Evolutionary conservation across 2,113 vertebrate genomes (phyloP).

Genomic region (Eclectus roratus): DNA sequence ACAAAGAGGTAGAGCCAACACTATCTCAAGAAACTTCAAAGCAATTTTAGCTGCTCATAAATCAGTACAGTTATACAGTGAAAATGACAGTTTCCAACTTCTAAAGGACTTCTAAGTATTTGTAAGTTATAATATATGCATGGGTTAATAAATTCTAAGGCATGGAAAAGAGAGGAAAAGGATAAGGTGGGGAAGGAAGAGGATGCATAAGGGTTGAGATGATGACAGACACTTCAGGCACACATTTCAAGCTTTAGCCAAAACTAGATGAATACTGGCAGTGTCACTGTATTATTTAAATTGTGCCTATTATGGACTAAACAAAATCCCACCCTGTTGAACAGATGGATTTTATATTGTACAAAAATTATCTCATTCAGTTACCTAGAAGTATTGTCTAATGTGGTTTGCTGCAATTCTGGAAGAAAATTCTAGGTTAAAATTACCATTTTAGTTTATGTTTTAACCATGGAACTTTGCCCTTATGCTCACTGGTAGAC

Average conservation of each 20-base stretch:
- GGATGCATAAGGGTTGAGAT: neutral
- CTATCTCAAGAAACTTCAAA: neutral
- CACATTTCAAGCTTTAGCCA: neutral
- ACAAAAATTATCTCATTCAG: neutral
- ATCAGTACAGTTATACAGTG: neutral
- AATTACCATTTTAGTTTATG: neutral
- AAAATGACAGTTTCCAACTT: neutral
- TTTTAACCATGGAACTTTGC: neutral
- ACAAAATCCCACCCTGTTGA: neutral
- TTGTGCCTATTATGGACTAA: neutral
- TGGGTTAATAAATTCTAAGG: neutral
- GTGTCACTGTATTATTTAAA: neutral
- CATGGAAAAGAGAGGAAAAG: neutral
- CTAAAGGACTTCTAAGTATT: neutral
- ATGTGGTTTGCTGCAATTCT: neutral
- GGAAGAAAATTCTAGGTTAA: neutral
- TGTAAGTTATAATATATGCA: neutral
- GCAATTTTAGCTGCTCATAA: neutral
- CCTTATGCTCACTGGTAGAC: neutral
- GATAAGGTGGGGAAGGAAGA: neutral
- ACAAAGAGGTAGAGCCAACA: neutral
- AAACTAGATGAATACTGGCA: neutral
- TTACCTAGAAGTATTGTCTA: neutral
- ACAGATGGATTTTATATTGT: constrained; percentile 5
- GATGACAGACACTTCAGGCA: neutral